Conservation (phyloP, 2,888 invertebrate species). For the Thecophora atra region DNA sequence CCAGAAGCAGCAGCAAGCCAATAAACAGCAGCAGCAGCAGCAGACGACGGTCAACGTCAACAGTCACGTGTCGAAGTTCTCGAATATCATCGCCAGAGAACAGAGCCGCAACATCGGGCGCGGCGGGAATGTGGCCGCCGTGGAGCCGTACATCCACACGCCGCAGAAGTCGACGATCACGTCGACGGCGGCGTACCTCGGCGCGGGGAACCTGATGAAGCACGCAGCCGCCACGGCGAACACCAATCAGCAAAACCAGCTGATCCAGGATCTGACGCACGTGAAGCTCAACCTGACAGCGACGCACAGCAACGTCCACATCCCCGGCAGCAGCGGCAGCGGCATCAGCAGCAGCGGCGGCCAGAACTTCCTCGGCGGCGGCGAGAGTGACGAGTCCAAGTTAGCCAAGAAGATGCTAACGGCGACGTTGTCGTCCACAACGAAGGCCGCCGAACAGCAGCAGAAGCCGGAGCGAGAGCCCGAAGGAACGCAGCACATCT, state of each 20-base stretch:
- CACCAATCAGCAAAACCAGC: constrained; percentile 64
- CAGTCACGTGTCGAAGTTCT: constrained; percentile 45
- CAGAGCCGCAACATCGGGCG: constrained; percentile 66
- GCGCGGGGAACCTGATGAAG: constrained; percentile 59
- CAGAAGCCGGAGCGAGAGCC: constrained; percentile 76
- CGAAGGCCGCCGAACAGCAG: constrained; percentile 69
- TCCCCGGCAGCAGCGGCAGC: constrained; percentile 35
- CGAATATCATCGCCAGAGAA: constrained; percentile 56
- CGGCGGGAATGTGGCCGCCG: constrained; percentile 85
- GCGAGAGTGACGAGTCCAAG: constrained; percentile 70
- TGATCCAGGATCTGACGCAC: constrained; percentile 65
- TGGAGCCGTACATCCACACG: constrained; percentile 88
- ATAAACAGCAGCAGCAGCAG: constrained; percentile 44
- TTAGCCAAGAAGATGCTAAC: constrained; percentile 64
- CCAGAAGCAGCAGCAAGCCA: constrained; percentile 53
- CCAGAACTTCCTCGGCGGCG: constrained; percentile 58
- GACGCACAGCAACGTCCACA: constrained; percentile 56
- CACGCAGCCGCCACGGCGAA: constrained; percentile 63
- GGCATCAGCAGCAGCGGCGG: neutral
- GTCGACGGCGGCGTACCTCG: constrained; percentile 63
- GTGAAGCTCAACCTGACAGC: constrained; percentile 44
- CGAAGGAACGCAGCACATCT: constrained; percentile 85
- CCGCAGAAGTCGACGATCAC: constrained; percentile 71
- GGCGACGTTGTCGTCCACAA: constrained; percentile 42
- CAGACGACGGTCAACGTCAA: constrained; percentile 42